Conservation (phyloP, 1,140 invertebrate species). For the Heliconius nattereri region DNA sequence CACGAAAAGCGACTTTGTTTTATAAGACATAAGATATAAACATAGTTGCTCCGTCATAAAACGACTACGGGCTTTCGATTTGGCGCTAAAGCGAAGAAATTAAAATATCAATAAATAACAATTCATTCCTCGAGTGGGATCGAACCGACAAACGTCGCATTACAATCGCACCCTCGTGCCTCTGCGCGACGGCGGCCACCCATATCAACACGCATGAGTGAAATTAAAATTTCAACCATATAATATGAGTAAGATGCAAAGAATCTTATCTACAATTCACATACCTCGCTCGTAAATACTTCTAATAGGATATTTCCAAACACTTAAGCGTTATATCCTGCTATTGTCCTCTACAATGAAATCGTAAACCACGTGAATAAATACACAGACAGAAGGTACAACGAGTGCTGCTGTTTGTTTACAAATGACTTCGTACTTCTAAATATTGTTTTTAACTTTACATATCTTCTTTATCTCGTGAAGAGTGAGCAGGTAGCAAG, state of each 20-base stretch:
- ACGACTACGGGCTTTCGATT: too few species aligned
- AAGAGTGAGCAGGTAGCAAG: neutral
- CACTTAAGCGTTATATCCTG: conserved; percentile 32
- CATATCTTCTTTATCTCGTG: neutral
- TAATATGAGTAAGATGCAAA: neutral
- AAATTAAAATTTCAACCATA: too few species aligned
- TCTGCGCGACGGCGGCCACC: too few species aligned
- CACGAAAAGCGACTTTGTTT: too few species aligned
- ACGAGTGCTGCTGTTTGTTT: conserved; percentile 19
- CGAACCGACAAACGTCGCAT: too few species aligned
- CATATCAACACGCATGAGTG: too few species aligned
- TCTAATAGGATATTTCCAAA: conserved; percentile 24
- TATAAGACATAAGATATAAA: too few species aligned
- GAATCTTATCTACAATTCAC: neutral
- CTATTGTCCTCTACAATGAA: conserved; percentile 39
- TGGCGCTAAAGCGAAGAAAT: too few species aligned
- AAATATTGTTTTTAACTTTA: conserved; percentile 22
- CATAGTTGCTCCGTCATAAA: too few species aligned
- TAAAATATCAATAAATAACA: too few species aligned
- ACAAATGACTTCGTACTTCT: conserved; percentile 22
- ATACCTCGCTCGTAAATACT: neutral
- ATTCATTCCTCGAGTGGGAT: too few species aligned
- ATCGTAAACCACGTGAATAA: conserved; percentile 42
- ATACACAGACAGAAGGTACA: conserved; percentile 14
- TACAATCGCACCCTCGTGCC: too few species aligned